Evolutionary conservation across 1,140 invertebrate species (phyloP), one percentile per base, ranked within the genome.

Genomic region (Phenacoccus solenopsis): DNA sequence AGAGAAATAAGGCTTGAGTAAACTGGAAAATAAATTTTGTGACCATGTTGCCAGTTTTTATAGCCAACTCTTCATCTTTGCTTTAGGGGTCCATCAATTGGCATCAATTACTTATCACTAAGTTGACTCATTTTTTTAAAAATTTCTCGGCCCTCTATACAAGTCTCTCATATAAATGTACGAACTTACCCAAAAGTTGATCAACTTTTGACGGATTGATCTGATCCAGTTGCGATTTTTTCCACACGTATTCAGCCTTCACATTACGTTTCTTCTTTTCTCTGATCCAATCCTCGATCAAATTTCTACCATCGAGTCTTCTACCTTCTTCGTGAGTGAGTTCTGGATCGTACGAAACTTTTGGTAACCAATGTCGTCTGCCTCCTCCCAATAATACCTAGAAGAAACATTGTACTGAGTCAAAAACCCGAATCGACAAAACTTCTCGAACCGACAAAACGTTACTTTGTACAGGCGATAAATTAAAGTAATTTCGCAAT

Each of bases 361-460:
- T 85, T 0, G 88, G 86, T 7, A 88, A 78, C 73, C 91, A 88
- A 73, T 88, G 86, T 2, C 83, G 78, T 68, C 88, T 80, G 1
- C 90, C 90, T 56, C 90, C 89, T 4, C 90, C 89, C 70, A 91
- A 77, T 72, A 90, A 83, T 0, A 91, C 88, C 85, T 83, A 32
- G 13, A 32, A 32, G 30, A 32, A 32, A 32, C 30, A 7, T 13
- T 32, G 30, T 32, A 32, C 30, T 32, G 5, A 5, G 30, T n/a
- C n/a, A 13, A 32, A 32, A 32, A 32, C 30, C 5, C 30, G 30
- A 32, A 5, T 32, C 13, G 5, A 32, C 38, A 49, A 49, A n/a
- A 2, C 38, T n/a, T 9, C 38, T 5, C 30, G 30, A 49, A 49
- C 3, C 13, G 4, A 49, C 20, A 49, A 10, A 49, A 49, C 38